Evolutionary conservation across 1,140 invertebrate species (phyloP), one percentile per base, ranked within the genome.

Genomic region (Gonioctena quinquepunctata): DNA sequence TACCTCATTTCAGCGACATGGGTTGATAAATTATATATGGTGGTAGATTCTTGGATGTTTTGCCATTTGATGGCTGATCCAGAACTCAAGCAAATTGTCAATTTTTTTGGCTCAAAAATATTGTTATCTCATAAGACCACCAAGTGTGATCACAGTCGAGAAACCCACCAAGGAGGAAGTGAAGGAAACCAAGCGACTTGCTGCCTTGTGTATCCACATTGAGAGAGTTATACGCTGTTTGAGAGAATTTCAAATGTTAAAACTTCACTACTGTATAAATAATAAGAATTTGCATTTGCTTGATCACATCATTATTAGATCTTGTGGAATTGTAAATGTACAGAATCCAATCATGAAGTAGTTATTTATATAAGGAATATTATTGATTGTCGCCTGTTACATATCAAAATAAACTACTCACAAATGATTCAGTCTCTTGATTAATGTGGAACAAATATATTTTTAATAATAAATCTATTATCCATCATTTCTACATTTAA

Each of bases 241-340:
- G 22, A 75, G 82, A 75, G 81, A 84, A 67, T 85, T 82, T 77
- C 79, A n/a, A n/a, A n/a, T n/a, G n/a, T n/a, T n/a, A n/a, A n/a
- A n/a, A n/a, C n/a, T n/a, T n/a, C n/a, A n/a, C n/a, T 71, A 80
- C 52, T 75, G 62, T 70, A 60, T 83, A 7, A 75, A 78, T 63
- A 52, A 64, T 66, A 73, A 71, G 19, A 19, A 65, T 7, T 28
- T 70, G 26, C 13, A 64, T 33, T 63, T 33, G 16, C 25, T 61
- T n/a, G 68, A 69, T 63, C 11, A 25, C 18, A 57, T 63, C n/a
- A 33, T 69, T 27, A n/a, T 27, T 18, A 69, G 62, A 28, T 5
- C 60, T 28, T 56, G 68, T 63, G 59, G 48, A 18, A 5, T 69
- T 28, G 33, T 42, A n/a, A 42, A 6, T 42, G 33, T n/a, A n/a